A percentile compares a stretch with the other conserved stretches of the same genome.
These are phyloP conservation scores for Vespertilio murinus DNA, from an alignment of 2,797 vertebrate genomes.

Conservation along the genomic window DNA sequence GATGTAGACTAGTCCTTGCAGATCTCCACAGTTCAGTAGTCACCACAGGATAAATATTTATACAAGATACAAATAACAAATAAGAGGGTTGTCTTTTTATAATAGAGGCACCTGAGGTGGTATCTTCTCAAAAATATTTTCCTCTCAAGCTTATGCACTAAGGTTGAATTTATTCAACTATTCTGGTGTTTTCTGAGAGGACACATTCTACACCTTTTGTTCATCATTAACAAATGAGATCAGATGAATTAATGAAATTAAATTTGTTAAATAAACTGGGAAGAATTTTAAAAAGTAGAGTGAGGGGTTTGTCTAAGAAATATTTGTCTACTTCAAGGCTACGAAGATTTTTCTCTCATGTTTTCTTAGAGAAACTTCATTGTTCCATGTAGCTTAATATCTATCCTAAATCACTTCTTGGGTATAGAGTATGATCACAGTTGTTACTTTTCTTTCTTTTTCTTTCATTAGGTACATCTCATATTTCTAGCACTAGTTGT, in stretches of 20 bases:
- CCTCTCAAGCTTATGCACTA: background rate
- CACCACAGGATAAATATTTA: background rate
- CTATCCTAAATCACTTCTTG: background rate
- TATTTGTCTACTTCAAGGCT: background rate
- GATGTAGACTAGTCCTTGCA: background rate
- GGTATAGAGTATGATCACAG: background rate
- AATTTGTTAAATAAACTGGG: background rate
- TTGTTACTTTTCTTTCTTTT: background rate
- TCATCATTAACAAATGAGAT: background rate
- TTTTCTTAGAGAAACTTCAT: background rate
- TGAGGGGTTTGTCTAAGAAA: background rate
- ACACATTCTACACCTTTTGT: background rate
- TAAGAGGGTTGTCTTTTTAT: background rate
- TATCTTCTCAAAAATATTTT: slow-evolving; percentile 3
- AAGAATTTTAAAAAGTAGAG: background rate
- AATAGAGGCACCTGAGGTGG: background rate
- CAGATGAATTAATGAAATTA: background rate
- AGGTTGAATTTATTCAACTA: background rate
- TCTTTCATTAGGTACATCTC: background rate
- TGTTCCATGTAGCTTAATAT: background rate
- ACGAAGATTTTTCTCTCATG: background rate
- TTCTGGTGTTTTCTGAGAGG: background rate
- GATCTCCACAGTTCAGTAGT: background rate
- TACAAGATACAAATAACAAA: background rate
- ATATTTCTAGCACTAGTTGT: background rate